These are phyloP conservation scores for Girardia tigrina DNA, from an alignment of 2,888 invertebrate species.

Conservation along the genomic window DNA sequence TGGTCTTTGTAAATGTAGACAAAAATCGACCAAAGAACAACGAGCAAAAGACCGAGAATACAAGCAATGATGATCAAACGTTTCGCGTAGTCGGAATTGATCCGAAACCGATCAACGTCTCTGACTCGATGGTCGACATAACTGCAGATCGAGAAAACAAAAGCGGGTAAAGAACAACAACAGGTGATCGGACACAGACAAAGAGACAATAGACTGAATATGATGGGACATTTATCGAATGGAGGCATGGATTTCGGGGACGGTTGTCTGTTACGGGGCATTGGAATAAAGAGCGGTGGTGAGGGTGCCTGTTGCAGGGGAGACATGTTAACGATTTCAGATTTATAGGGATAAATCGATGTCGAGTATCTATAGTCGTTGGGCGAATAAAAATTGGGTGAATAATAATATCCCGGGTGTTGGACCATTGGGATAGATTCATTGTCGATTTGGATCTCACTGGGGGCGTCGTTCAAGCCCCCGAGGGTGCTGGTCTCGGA, in stretches of 20 bases:
- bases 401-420: constrained; percentile 14
- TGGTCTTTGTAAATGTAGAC: constrained; percentile 19
- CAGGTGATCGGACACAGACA: constrained; percentile 19
- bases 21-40: constrained; percentile 9
- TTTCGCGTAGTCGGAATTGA: constrained; percentile 27
- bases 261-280: not conserved
- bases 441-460: constrained; percentile 1
- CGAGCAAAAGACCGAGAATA: not conserved
- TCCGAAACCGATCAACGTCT: constrained; percentile 27
- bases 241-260: constrained; percentile 26
- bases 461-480: not conserved
- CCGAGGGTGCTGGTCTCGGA: not conserved
- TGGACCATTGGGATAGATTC: not conserved
- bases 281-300: not conserved
- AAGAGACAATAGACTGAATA: constrained; percentile 28
- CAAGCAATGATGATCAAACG: constrained; percentile 28
- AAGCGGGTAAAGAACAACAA: constrained; percentile 29
- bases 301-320: not conserved
- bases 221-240: constrained; percentile 28
- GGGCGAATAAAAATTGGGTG: not conserved
- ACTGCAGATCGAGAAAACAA: constrained; percentile 27
- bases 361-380: not conserved
- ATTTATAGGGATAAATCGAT: not conserved
- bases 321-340: not conserved
- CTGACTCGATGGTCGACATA: constrained; percentile 29